Evolutionary conservation across 2,797 vertebrate genomes (phyloP).

Genomic region (Acestrorhynchus altus): DNA sequence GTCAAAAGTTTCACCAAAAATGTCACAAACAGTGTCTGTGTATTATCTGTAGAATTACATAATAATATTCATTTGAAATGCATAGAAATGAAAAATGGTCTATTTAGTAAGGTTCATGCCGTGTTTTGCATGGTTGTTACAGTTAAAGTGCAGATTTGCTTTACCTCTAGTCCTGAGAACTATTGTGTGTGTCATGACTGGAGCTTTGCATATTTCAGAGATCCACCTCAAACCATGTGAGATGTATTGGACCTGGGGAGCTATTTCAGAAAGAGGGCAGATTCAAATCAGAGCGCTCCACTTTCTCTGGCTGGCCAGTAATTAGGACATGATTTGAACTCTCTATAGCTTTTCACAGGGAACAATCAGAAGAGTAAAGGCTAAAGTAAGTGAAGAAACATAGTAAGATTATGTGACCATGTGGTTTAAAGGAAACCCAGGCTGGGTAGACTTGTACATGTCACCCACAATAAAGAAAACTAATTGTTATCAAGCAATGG

Average conservation of each 20-base stretch:
- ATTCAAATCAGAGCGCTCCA: constrained; percentile 74
- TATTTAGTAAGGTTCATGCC: no score
- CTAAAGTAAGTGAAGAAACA: constrained; percentile 73
- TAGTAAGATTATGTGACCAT: neutral
- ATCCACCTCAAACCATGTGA: constrained; percentile 29
- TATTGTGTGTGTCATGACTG: neutral
- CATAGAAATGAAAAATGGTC: no score
- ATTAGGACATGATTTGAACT: constrained; percentile 82
- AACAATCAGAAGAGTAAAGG: constrained; percentile 67
- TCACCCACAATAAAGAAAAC: no score
- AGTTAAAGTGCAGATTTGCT: neutral
- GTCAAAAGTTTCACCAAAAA: no score
- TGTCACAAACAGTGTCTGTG: no score
- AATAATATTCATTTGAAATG: no score
- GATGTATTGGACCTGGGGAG: constrained; percentile 56
- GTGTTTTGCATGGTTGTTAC: neutral
- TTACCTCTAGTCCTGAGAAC: neutral
- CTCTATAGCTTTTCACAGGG: constrained; percentile 76
- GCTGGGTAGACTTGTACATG: no score
- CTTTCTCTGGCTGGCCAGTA: constrained; percentile 73
- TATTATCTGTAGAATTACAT: no score
- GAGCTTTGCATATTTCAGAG: constrained; percentile 35
- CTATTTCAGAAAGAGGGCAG: constrained; percentile 70
- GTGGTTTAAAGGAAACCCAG: no score
- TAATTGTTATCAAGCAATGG: no score